phyloP scores from a whole-genome alignment of 2,888 invertebrate species.

The Volucella zonaria region DNA sequence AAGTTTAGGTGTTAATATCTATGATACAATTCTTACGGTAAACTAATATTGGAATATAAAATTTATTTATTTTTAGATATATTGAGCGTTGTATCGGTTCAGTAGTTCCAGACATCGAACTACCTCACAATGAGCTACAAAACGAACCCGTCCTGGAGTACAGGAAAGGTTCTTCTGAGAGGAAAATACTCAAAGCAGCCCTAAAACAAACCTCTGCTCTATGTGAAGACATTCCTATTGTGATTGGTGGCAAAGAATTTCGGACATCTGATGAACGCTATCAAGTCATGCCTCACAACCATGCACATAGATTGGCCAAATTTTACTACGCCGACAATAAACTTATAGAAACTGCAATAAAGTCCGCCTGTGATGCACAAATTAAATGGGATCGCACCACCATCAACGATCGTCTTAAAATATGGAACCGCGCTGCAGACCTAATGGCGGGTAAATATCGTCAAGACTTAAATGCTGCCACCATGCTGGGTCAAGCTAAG shows the following conservation, averaged over 20 bases:
- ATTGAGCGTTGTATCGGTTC: too few relatives aligned
- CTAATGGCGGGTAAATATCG: constrained; percentile 94
- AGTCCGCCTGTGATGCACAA: constrained; percentile 89
- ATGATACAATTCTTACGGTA: too few relatives aligned
- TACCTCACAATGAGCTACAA: constrained; percentile 74
- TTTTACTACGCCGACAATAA: constrained; percentile 94
- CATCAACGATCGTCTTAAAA: constrained; percentile 89
- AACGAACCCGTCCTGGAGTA: constrained; percentile 92
- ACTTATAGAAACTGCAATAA: constrained; percentile 91
- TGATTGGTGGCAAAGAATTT: constrained; percentile 94
- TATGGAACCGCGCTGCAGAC: constrained; percentile 94
- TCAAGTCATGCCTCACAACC: constrained; percentile 95
- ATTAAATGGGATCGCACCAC: constrained; percentile 93
- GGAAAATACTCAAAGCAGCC: constrained; percentile 87
- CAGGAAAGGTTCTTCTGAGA: constrained; percentile 90
- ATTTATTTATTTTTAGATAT: too few relatives aligned
- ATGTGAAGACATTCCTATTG: constrained; percentile 93
- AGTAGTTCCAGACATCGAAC: too few relatives aligned
- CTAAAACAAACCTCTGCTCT: constrained; percentile 86
- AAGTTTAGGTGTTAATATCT: too few relatives aligned
- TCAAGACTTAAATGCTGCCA: constrained; percentile 94
- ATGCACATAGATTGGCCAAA: constrained; percentile 91
- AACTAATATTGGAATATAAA: too few relatives aligned
- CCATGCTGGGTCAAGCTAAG: constrained; percentile 98
- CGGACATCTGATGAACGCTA: constrained; percentile 87